These are phyloP conservation scores for Hecatera dysodea DNA, from an alignment of 2,888 invertebrate genomes.

Conservation along the genomic window DNA sequence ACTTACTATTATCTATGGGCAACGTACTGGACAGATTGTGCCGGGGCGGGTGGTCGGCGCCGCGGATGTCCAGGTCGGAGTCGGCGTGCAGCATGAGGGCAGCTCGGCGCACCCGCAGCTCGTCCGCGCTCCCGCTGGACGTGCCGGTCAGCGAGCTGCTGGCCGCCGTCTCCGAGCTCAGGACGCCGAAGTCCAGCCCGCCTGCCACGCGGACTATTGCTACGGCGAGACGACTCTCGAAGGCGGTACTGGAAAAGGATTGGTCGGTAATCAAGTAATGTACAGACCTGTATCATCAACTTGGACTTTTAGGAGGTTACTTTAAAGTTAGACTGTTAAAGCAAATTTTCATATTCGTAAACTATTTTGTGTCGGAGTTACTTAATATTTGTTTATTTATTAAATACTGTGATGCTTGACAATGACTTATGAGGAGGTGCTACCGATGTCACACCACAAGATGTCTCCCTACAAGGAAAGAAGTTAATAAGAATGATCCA, in stretches of 20 bases:
- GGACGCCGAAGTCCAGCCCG: conserved; percentile 95
- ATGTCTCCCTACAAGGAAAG: not conserved
- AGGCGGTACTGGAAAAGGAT: conserved; percentile 93
- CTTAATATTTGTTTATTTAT: not conserved
- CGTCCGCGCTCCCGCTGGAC: conserved; percentile 84
- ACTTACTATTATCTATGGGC: conserved; percentile 50
- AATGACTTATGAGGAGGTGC: conserved; percentile 1
- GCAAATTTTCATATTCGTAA: not conserved
- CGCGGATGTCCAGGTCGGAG: conserved; percentile 92
- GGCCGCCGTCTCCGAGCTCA: conserved; percentile 84
- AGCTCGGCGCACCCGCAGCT: conserved; percentile 82
- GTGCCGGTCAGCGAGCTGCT: conserved; percentile 84
- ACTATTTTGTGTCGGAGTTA: not conserved
- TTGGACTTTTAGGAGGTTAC: not conserved
- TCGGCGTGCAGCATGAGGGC: conserved; percentile 92
- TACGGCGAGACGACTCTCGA: conserved; percentile 97
- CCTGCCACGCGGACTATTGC: conserved; percentile 96
- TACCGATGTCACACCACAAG: conserved; percentile 12
- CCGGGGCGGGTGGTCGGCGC: conserved; percentile 30
- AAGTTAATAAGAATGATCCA: conserved; percentile 11
- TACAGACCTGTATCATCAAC: too few species aligned
- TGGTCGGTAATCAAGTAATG: not conserved
- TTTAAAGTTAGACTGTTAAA: not conserved
- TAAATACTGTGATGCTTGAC: not conserved
- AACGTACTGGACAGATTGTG: conserved; percentile 81